Evolutionary conservation across 1,140 invertebrate species (phyloP).

Genomic region (Diorhabda elongata): DNA sequence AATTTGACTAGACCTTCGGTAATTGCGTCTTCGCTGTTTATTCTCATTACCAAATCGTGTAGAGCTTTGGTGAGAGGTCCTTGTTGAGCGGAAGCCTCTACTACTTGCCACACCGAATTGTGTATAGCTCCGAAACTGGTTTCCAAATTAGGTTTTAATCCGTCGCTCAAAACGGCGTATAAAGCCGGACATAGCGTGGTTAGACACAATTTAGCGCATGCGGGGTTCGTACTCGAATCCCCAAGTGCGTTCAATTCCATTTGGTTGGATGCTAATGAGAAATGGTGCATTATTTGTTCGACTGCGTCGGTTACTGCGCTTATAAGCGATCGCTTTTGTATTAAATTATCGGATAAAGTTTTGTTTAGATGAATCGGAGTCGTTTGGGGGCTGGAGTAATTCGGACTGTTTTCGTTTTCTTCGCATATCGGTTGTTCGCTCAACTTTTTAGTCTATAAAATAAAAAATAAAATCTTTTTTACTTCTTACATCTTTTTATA

Average conservation of each 20-base stretch:
- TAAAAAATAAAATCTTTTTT: no score
- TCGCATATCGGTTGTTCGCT: conserved; percentile 59
- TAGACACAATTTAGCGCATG: conserved; percentile 66
- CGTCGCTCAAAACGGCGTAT: conserved; percentile 77
- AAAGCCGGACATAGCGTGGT: conserved; percentile 77
- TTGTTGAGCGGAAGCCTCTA: conserved; percentile 84
- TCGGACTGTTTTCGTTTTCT: conserved; percentile 57
- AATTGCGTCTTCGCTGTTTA: conserved; percentile 79
- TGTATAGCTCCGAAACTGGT: conserved; percentile 82
- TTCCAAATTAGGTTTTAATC: conserved; percentile 72
- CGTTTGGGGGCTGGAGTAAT: conserved; percentile 52
- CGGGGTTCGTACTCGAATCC: conserved; percentile 55
- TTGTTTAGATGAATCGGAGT: conserved; percentile 40
- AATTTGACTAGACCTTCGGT: conserved; percentile 83
- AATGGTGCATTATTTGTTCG: conserved; percentile 60
- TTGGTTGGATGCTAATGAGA: conserved; percentile 54
- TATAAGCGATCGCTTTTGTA: conserved; percentile 51
- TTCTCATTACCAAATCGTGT: conserved; percentile 77
- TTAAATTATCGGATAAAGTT: conserved; percentile 44
- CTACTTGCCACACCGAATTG: conserved; percentile 85
- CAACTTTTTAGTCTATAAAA: conserved; percentile 52
- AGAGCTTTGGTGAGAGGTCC: conserved; percentile 79
- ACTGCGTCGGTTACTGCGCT: conserved; percentile 63
- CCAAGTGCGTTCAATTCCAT: conserved; percentile 54
- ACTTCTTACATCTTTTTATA: no score